A percentile compares a stretch with the other conserved stretches of the same genome.
Conservation (phyloP, 2,113 vertebrate species). For the Campylorhamphus procurvoides region DNA sequence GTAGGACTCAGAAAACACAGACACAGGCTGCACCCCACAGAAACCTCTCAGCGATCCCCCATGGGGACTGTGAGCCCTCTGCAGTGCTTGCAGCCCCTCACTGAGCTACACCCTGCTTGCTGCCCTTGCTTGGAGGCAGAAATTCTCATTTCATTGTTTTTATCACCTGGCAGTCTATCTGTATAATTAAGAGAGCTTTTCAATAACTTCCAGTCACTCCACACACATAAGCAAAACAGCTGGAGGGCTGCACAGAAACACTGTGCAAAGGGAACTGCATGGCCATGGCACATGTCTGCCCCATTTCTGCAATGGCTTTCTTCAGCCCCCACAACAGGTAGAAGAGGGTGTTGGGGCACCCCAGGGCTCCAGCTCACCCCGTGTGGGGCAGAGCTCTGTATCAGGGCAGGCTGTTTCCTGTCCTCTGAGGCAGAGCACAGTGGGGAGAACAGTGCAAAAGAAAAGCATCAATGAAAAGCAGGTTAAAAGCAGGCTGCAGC, state of each 20-base stretch:
- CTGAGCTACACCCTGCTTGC: accelerated
- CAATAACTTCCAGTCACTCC: not conserved
- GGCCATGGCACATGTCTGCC: not conserved
- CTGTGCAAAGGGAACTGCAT: accelerated
- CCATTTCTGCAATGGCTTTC: not conserved
- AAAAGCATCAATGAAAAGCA: not conserved
- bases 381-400: accelerated
- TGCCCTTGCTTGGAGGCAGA: not conserved
- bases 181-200: not conserved
- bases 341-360: not conserved
- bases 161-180: not conserved
- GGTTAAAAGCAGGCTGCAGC: not conserved
- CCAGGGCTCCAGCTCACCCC: not conserved
- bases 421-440: not conserved
- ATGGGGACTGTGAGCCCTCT: accelerated
- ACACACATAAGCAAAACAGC: accelerated
- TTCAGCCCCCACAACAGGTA: not conserved
- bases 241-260: accelerated
- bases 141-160: not conserved
- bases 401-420: accelerated
- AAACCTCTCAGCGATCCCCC: not conserved
- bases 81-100: accelerated
- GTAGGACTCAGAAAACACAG: accelerated
- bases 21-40: too few relatives aligned
- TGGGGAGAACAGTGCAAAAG: not conserved